Evolutionary conservation across 2,888 invertebrate genomes (phyloP).

Genomic region (Drosophila infuscata): DNA sequence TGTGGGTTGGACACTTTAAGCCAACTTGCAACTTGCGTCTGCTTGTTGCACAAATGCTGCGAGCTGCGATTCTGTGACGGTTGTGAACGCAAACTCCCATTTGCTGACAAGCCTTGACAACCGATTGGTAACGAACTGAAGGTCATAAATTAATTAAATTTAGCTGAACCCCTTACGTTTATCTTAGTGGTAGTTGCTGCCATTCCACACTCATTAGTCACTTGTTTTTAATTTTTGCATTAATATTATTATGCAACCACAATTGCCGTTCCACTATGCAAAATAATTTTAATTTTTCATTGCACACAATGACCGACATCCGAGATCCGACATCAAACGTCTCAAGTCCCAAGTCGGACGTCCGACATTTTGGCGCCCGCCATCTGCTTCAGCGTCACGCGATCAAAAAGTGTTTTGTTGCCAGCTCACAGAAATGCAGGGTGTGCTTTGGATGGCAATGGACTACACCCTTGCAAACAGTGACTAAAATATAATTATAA

Average conservation of each 20-base stretch:
- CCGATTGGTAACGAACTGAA: slow-evolving; percentile 70
- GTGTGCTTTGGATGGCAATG: background rate
- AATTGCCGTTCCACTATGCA: slow-evolving; percentile 43
- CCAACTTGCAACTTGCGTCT: background rate
- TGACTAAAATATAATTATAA: background rate
- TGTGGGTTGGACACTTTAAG: background rate
- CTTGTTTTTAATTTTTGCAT: slow-evolving; percentile 8
- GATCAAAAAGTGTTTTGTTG: slow-evolving; percentile 70
- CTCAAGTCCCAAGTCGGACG: slow-evolving; percentile 13
- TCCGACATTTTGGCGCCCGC: slow-evolving; percentile 41
- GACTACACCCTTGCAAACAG: background rate
- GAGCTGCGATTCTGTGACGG: slow-evolving; percentile 18
- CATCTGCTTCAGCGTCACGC: slow-evolving; percentile 54
- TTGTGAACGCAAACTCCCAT: slow-evolving; percentile 69
- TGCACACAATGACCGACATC: slow-evolving; percentile 65
- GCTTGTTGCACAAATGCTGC: slow-evolving; percentile 27
- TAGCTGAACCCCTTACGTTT: slow-evolving; percentile 6
- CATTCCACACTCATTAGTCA: slow-evolving; percentile 20
- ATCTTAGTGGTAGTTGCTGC: background rate
- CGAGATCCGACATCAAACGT: slow-evolving; percentile 13
- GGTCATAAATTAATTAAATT: slow-evolving; percentile 65
- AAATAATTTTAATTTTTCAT: slow-evolving; percentile 50
- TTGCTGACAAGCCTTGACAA: slow-evolving; percentile 54
- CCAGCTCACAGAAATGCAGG: no score
- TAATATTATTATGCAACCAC: slow-evolving; percentile 9